Evolutionary conservation across 1,140 invertebrate species (phyloP).

Genomic region (Bombus fervidus): DNA sequence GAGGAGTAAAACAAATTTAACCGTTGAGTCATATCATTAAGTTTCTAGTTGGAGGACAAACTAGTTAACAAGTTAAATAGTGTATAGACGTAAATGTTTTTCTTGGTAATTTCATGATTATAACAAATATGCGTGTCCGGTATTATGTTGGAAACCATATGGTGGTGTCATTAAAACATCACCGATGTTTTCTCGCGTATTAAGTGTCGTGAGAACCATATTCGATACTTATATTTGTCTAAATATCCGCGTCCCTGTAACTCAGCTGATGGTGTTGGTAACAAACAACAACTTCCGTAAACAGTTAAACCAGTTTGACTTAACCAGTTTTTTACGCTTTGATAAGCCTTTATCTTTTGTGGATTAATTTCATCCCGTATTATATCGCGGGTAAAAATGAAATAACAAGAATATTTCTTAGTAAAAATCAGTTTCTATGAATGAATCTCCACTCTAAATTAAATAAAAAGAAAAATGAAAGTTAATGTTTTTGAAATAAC

Average conservation of each 20-base stretch:
- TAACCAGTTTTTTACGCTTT: slow-evolving; percentile 1
- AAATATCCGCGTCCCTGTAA: not conserved
- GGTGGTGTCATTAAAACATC: not conserved
- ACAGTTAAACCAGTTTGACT: slow-evolving; percentile 10
- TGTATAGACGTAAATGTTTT: not conserved
- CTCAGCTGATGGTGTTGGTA: not conserved
- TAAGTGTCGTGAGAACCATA: not conserved
- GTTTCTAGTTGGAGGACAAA: not conserved
- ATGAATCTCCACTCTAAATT: not conserved
- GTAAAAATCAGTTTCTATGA: not conserved
- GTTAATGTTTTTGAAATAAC: not conserved
- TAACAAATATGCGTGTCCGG: not conserved
- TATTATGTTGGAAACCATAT: not conserved
- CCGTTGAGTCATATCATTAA: not conserved
- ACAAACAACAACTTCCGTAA: slow-evolving; percentile 20
- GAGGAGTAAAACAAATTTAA: not conserved
- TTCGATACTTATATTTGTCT: not conserved
- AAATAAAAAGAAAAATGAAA: not conserved
- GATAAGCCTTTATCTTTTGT: not conserved
- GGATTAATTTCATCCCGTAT: not conserved
- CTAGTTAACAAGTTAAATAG: not conserved
- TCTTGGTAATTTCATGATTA: not conserved
- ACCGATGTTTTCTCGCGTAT: slow-evolving; percentile 24
- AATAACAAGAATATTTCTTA: not conserved
- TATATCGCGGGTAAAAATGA: not conserved